phyloP scores from a whole-genome alignment of 2,888 invertebrate species.

The Clanis bilineata region DNA sequence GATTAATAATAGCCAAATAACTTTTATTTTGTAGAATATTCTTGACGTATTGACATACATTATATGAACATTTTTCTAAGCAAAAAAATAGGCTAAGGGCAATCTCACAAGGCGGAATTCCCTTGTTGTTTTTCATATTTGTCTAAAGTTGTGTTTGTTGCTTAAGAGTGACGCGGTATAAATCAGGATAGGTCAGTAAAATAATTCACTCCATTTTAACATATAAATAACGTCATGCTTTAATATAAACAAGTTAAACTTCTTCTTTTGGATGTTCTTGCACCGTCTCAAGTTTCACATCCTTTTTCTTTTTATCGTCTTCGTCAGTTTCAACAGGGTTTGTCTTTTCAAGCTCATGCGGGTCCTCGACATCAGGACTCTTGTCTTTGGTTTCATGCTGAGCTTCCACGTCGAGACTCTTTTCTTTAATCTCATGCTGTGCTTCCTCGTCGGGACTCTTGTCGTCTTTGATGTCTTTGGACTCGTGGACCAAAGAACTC shows the following conservation, averaged over 20 bases:
- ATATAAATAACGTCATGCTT: not conserved
- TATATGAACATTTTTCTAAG: no score
- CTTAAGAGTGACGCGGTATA: no score
- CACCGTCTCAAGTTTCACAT: constrained; percentile 30
- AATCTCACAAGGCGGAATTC: no score
- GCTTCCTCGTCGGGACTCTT: not conserved
- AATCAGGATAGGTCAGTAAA: no score
- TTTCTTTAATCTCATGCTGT: constrained; percentile 20
- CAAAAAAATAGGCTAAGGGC: no score
- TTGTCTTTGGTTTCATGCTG: not conserved
- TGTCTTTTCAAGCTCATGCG: constrained; percentile 20
- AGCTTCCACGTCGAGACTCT: not conserved
- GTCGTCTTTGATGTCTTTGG: no score
- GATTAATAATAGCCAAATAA: no score
- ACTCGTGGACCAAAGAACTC: constrained; percentile 35
- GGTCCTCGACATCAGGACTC: constrained; percentile 27
- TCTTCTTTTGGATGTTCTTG: constrained; percentile 36
- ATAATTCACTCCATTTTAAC: no score
- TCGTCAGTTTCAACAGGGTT: not conserved
- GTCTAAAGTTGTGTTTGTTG: no score
- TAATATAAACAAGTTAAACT: constrained; percentile 1
- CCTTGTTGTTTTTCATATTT: no score
- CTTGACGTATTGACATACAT: no score
- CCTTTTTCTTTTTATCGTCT: constrained; percentile 15
- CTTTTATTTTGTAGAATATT: no score